Base-by-base conservation (phyloP, 2,113 vertebrate genomes). In the Butorides virescens region DNA sequence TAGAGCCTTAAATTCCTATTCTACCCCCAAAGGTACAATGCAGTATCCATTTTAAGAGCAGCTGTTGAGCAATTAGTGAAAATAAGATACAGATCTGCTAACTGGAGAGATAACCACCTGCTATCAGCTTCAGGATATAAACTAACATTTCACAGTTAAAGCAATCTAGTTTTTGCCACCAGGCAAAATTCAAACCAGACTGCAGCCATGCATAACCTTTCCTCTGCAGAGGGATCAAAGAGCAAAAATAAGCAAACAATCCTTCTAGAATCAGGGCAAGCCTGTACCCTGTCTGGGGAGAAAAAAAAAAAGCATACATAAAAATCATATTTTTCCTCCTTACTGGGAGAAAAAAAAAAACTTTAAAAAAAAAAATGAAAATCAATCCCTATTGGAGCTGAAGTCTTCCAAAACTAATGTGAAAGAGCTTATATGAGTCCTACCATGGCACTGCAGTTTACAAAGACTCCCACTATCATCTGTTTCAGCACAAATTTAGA, bases 181-280 rank as follows among this genome's bases (percentile, higher is more conserved):
- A 53, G 76, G 72, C 59, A 87, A 94, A 95, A 96, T 82, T 88
- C 92, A 96, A 88, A 71, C 32, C 73, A 95, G 74, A 74, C 49
- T 12, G 17, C 34, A 95, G 63, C 49, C 81, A 68, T 7, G 5
- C 17, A 49, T 47, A 92, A 75, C 59, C 27, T 36, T 90, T 74
- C 66, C 17, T 76, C 76, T 90, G 84, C 56, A 82, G 17, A 36
- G 29, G 37, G 52, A 92, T 77, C 88, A 92, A 95, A 95, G 47
- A 73, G 30, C 32, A 46, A 76, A 75, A 68, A 59, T 8, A 93
- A 88, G 67, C 21, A 95, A 94, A 61, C 14, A 75, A 77, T 34
- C 25, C 32, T 91, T 93, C 83, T 47, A 75, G 74, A 73, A 87
- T 59, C 34, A 74, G 92, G 36, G 66, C 59, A 56, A 87, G 66